Percentiles rank a stretch among this genome's conserved stretches.
phyloP scores from a whole-genome alignment of 2,797 vertebrate species.

The Propithecus perrieri region DNA sequence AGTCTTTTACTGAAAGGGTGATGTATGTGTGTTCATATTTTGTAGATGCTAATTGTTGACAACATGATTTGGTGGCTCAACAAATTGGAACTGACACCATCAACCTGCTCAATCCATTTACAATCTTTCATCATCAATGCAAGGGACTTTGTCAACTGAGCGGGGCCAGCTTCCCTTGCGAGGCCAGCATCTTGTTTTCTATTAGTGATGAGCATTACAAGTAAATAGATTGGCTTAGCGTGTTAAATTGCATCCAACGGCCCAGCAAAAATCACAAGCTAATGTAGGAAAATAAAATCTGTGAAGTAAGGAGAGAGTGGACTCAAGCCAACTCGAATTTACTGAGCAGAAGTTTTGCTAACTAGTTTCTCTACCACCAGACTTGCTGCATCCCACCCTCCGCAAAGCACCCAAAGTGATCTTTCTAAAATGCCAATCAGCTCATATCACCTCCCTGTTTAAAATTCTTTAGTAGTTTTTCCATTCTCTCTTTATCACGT shows the following conservation, averaged over 20 bases:
- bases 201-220: constrained; percentile 80
- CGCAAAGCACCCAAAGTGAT: not conserved
- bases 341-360: not conserved
- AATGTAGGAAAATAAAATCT: not conserved
- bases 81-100: constrained; percentile 88
- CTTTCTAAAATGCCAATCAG: not conserved
- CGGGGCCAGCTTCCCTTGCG: constrained; percentile 74
- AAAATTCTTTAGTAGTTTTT: not conserved
- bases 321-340: not conserved
- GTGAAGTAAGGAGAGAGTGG: constrained; percentile 57
- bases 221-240: constrained; percentile 72
- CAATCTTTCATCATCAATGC: constrained; percentile 80
- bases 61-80: constrained; percentile 80
- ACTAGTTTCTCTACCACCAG: not conserved
- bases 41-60: constrained; percentile 84
- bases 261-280: constrained; percentile 57
- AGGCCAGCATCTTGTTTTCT: constrained; percentile 81
- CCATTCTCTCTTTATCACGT: not conserved
- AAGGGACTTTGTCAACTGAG: constrained; percentile 80
- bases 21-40: constrained; percentile 78
- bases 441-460: not conserved
- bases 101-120: constrained; percentile 84
- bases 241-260: constrained; percentile 60
- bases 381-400: not conserved
- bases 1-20: constrained; percentile 74